Evolutionary conservation across 1,140 invertebrate species (phyloP).

Genomic region (Drosophila neocordata): DNA sequence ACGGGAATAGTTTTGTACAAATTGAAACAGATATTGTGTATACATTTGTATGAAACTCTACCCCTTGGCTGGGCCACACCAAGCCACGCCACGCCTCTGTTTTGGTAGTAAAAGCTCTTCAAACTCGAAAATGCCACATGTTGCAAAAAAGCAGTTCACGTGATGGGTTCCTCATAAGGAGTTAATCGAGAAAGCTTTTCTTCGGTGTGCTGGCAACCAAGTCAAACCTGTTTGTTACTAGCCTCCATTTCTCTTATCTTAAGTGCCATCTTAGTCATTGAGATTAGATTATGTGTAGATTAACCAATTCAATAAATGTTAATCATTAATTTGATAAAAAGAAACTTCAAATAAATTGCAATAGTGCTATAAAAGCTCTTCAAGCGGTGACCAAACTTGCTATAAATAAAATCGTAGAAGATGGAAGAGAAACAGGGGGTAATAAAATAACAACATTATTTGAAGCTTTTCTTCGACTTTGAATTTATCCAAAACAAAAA

Average conservation of each 20-base stretch:
- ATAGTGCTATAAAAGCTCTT: constrained; percentile 3
- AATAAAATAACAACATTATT: background rate
- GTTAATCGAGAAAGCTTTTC: background rate
- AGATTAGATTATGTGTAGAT: constrained; percentile 3
- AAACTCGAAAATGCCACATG: constrained; percentile 52
- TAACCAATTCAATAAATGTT: constrained; percentile 2
- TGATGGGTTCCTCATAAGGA: constrained; percentile 23
- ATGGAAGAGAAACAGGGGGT: too few species aligned
- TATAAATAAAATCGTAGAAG: constrained; percentile 17
- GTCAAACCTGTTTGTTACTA: constrained; percentile 3
- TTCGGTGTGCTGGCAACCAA: background rate
- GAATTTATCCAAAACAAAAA: constrained; percentile 79
- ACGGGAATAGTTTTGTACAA: background rate
- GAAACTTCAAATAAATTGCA: background rate
- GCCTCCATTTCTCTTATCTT: background rate
- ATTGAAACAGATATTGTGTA: background rate
- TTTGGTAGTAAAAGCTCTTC: constrained; percentile 37
- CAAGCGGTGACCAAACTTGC: constrained; percentile 2
- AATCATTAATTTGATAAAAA: background rate
- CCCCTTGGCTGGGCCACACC: background rate
- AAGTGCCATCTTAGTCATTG: background rate
- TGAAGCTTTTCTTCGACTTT: constrained; percentile 31
- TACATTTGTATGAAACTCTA: background rate
- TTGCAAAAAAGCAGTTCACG: constrained; percentile 51
- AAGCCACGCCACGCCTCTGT: too few species aligned